These are phyloP conservation scores for Brachionus calyciflorus DNA, from an alignment of 1,140 invertebrate genomes.

Conservation along the genomic window DNA sequence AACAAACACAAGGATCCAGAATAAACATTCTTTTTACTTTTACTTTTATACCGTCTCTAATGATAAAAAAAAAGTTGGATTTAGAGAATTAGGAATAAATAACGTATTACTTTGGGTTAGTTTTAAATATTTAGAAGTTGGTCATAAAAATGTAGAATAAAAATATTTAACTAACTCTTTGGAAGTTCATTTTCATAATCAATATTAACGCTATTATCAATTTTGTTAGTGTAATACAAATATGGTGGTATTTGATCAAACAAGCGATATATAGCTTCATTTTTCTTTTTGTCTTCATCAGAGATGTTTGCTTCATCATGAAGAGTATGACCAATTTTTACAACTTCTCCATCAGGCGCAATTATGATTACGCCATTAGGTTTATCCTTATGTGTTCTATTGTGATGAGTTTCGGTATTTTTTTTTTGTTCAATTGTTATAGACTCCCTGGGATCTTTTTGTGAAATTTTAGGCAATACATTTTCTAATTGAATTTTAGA, in stretches of 20 bases:
- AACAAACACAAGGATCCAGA: no score
- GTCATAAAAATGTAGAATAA: no score
- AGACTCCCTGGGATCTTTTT: background rate
- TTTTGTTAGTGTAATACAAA: constrained; percentile 33
- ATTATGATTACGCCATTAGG: constrained; percentile 15
- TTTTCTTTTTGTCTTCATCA: constrained; percentile 12
- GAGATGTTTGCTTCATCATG: background rate
- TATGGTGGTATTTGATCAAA: constrained; percentile 38
- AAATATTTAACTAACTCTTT: background rate
- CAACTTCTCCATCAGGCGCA: constrained; percentile 19
- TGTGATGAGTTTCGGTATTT: background rate
- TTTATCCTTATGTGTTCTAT: background rate
- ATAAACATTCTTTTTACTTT: no score
- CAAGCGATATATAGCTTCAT: background rate
- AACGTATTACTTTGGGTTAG: no score
- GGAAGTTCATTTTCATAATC: background rate
- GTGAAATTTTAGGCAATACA: background rate
- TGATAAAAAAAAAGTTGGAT: no score
- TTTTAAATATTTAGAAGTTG: no score
- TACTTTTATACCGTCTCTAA: no score
- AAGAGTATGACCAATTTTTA: constrained; percentile 15
- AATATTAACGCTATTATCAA: background rate
- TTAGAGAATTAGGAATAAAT: no score
- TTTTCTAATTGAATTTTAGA: constrained; percentile 35
- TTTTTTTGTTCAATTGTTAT: background rate